Evolutionary conservation across 2,113 vertebrate genomes (phyloP).

Genomic region (Neopipo cinnamomea): DNA sequence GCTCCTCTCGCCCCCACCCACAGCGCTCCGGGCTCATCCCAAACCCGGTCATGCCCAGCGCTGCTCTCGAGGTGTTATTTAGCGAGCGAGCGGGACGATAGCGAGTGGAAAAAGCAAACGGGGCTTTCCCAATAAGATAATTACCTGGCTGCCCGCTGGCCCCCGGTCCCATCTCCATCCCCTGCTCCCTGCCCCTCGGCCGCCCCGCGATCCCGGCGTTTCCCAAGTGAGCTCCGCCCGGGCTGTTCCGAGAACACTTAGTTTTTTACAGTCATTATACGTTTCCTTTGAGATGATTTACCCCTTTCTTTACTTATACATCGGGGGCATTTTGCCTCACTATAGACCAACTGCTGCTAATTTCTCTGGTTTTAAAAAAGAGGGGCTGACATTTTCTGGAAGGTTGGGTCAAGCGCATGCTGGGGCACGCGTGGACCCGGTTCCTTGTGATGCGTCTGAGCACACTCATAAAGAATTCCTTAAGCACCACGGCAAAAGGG

Average conservation of each 20-base stretch:
- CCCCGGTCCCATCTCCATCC: too few species aligned
- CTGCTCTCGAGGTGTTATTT: background rate
- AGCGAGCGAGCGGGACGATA: background rate
- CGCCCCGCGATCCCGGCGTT: background rate
- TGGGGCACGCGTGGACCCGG: slow-evolving; percentile 77
- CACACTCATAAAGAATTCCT: slow-evolving; percentile 62
- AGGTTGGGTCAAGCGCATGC: slow-evolving; percentile 72
- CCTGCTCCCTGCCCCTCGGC: background rate
- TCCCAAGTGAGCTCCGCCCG: background rate
- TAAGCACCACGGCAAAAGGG: slow-evolving; percentile 58
- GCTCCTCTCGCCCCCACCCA: background rate
- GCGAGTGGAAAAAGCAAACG: background rate
- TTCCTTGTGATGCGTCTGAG: slow-evolving; percentile 44
- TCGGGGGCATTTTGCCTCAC: slow-evolving; percentile 8
- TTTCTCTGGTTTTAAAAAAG: slow-evolving; percentile 58
- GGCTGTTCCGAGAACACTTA: background rate
- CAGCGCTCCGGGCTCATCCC: background rate
- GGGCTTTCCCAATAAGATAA: background rate
- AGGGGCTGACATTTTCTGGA: slow-evolving; percentile 51
- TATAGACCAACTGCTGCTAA: slow-evolving; percentile 60
- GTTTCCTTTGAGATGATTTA: slow-evolving; percentile 15
- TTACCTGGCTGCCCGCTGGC: rapidly evolving
- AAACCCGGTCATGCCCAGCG: background rate
- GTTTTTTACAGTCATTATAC: slow-evolving; percentile 10
- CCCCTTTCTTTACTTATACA: slow-evolving; percentile 18